phyloP scores from a whole-genome alignment of 2,888 invertebrate genomes.

The Homarus gammarus region DNA sequence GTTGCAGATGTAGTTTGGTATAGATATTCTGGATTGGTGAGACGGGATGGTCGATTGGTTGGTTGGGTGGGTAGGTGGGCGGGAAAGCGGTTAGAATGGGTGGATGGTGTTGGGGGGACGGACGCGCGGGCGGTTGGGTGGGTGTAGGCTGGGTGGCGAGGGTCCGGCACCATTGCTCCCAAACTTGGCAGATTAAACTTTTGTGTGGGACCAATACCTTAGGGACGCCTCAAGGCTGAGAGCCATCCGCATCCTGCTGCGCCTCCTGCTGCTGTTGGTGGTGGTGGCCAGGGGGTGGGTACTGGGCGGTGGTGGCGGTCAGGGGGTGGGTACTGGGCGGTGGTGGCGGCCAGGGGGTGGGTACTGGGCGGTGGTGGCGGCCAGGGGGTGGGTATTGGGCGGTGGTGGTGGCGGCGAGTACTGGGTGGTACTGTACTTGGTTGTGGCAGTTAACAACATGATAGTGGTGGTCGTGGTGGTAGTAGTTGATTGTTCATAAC shows the following conservation, averaged over 20 bases:
- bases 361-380: not conserved
- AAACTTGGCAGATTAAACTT: constrained; percentile 46
- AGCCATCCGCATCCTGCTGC: not conserved
- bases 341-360: not conserved
- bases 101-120: too few relatives aligned
- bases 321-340: not conserved
- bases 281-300: not conserved
- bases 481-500: too few relatives aligned
- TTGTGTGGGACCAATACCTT: constrained; percentile 38
- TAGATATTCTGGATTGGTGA: too few relatives aligned
- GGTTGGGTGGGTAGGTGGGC: too few relatives aligned
- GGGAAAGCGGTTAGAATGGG: too few relatives aligned
- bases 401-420: too few relatives aligned
- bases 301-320: not conserved
- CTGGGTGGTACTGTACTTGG: too few relatives aligned
- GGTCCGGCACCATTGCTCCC: not conserved
- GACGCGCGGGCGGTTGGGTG: not conserved
- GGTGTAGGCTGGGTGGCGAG: not conserved
- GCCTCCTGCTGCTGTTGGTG: too few relatives aligned
- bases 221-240: constrained; percentile 15
- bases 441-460: too few relatives aligned
- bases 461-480: too few relatives aligned
- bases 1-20: too few relatives aligned
- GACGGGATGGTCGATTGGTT: too few relatives aligned
- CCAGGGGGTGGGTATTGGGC: not conserved